Evolutionary conservation across 2,888 invertebrate species (phyloP).

Genomic region (Machimus atricapillus): DNA sequence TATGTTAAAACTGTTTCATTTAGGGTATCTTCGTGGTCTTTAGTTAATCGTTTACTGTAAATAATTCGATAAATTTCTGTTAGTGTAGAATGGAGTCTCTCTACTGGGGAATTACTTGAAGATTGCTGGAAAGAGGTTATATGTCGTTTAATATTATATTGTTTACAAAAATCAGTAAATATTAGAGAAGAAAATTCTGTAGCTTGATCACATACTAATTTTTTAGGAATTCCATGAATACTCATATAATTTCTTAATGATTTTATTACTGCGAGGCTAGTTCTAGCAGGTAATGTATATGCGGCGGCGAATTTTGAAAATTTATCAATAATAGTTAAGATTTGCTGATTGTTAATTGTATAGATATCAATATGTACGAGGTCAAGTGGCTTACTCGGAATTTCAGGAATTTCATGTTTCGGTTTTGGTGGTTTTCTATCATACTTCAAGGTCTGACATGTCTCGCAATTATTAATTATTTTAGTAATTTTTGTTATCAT

Average conservation of each 20-base stretch:
- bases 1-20: slow-evolving; percentile 40
- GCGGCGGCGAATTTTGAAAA: slow-evolving; percentile 25
- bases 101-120: too few species aligned
- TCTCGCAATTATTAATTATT: not conserved
- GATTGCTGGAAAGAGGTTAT: too few species aligned
- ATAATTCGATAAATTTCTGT: slow-evolving; percentile 48
- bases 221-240: too few species aligned
- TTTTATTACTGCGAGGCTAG: too few species aligned
- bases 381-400: slow-evolving; percentile 42
- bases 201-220: too few species aligned
- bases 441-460: slow-evolving; percentile 32
- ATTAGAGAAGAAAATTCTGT: too few species aligned
- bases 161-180: too few species aligned
- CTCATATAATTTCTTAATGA: too few species aligned
- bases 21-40: slow-evolving; percentile 41
- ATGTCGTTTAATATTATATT: too few species aligned
- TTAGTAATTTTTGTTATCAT: not conserved
- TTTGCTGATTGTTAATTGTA: slow-evolving; percentile 39
- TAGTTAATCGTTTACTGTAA: not conserved
- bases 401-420: slow-evolving; percentile 39
- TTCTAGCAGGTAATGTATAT: too few species aligned
- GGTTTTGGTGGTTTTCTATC: slow-evolving; percentile 45
- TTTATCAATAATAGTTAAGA: slow-evolving; percentile 42
- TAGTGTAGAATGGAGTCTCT: too few species aligned
- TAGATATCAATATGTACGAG: slow-evolving; percentile 20